Evolutionary conservation across 2,797 vertebrate genomes (phyloP), one percentile per base, ranked within the genome.

Genomic region (Protosalanx chinensis): DNA sequence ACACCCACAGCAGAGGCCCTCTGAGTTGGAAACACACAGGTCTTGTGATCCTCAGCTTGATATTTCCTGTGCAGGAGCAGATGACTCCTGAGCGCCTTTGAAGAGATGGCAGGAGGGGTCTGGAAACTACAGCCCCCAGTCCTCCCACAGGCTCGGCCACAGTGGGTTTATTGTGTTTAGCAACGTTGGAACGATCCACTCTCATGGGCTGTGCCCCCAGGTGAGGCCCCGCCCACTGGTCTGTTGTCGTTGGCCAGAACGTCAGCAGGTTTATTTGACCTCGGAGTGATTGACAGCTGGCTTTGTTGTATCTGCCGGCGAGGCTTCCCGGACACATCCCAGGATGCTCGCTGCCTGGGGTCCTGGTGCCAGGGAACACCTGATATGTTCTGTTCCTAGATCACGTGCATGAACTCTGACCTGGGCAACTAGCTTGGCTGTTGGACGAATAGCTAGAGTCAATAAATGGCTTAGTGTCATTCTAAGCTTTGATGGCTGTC

Each of bases 231-330:
- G 18, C 15, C 15, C 15, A 56, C 51, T 4, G 7, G 4, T 18
- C 4, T 90, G 83, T 90, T 88, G 78, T 76, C 76, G 82, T 91
- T 90, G 89, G 87, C 87, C 72, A 64, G 27, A 49, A 68, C 61
- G 65, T 58, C 60, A 2, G 0, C 71, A 18, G 30, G 80, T 80
- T 80, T 85, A 68, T 82, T 85, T 79, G 83, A 86, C 86, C 84
- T 84, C 78, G 58, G 68, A 6, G 10, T 86, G 86, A 90, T 76
- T 86, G 84, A 85, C 78, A 76, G 58, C 15, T 56, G 51, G 7
- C 74, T 80, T 80, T 88, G 80, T 87, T 89, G 79, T 77, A 85
- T 81, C 81, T 85, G 64, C 82, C 60, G 46, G 64, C 84, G 77
- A 76, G 84, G 74, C 46, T 72, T 32, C 63, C 74, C 73, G 70